Evolutionary conservation across 2,888 invertebrate genomes (phyloP), one percentile per base, ranked within the genome.

Genomic region (Clivina fossor): DNA sequence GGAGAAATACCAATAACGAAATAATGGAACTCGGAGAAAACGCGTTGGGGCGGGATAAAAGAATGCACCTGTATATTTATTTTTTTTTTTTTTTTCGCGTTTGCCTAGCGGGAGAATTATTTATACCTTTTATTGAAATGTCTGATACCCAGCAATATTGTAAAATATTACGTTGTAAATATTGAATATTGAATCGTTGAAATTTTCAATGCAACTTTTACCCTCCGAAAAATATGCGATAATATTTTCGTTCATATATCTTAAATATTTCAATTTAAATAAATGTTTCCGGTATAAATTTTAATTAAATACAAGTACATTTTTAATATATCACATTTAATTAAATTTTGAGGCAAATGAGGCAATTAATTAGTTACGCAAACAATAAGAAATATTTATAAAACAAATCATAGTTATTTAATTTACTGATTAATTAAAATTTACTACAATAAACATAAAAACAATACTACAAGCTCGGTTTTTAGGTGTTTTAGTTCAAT

Each of bases 1-100:
- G 37, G 44, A 26, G 30, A 44, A 53, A 44, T 53, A 53, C 53
- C 53, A 44, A 53, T 53, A 53, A 53, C 35, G 15, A 37, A n/a
- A n/a, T n/a, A n/a, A n/a, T n/a, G n/a, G n/a, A n/a, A n/a, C n/a
- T n/a, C n/a, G n/a, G n/a, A n/a, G n/a, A n/a, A n/a, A 28, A 33
- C 19, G 53, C 53, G 44, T 44, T 26, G 44, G 44, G 44, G 53
- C 44, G 44, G 26, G n/a, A n/a, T n/a, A n/a, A n/a, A 44, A 51
- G 19, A 50, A 40, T 22, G 16, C 44, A 43, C 43, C 20, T 50
- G 41, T 28, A 15, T 13, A 33, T 33, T 33, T n/a, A n/a, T n/a
- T n/a, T n/a, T n/a, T n/a, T n/a, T n/a, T n/a, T n/a, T n/a, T n/a
- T n/a, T n/a, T n/a, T n/a, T n/a, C n/a, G n/a, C n/a, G n/a, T n/a